phyloP scores from a whole-genome alignment of 2,797 vertebrate genomes.

The Enteromius argenteus region DNA sequence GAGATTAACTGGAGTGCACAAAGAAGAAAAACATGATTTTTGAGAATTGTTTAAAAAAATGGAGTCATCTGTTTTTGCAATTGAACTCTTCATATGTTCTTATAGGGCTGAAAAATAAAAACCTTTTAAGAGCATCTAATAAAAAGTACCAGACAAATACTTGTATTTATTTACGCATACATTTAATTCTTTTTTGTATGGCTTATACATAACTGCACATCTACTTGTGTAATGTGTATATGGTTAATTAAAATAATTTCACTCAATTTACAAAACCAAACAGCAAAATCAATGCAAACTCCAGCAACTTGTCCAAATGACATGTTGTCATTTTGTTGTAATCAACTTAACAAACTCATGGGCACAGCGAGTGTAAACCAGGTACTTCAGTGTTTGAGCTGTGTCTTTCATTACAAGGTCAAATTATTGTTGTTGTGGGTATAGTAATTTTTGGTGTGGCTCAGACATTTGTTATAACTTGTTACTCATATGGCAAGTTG shows the following conservation, averaged over 20 bases:
- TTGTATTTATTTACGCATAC: too few relatives aligned
- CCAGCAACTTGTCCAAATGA: background rate
- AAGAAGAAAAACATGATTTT: too few relatives aligned
- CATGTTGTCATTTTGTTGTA: background rate
- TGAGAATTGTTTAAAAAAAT: too few relatives aligned
- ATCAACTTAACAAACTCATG: background rate
- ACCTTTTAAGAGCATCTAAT: background rate
- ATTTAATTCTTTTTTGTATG: too few relatives aligned
- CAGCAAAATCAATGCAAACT: background rate
- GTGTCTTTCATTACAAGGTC: background rate
- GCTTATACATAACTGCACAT: too few relatives aligned
- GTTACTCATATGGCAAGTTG: conserved; percentile 15
- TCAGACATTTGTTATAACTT: conserved; percentile 25
- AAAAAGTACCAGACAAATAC: background rate
- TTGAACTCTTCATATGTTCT: too few relatives aligned
- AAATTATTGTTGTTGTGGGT: background rate
- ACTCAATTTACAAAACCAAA: background rate
- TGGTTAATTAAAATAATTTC: background rate
- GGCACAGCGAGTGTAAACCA: too few relatives aligned
- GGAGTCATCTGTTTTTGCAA: too few relatives aligned
- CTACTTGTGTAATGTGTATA: background rate
- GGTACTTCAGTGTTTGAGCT: background rate
- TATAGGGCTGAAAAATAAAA: background rate
- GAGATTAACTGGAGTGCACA: too few relatives aligned
- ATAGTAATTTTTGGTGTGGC: background rate